These are phyloP conservation scores for Python bivittatus DNA, from an alignment of 2,113 vertebrate genomes.

Conservation along the genomic window DNA sequence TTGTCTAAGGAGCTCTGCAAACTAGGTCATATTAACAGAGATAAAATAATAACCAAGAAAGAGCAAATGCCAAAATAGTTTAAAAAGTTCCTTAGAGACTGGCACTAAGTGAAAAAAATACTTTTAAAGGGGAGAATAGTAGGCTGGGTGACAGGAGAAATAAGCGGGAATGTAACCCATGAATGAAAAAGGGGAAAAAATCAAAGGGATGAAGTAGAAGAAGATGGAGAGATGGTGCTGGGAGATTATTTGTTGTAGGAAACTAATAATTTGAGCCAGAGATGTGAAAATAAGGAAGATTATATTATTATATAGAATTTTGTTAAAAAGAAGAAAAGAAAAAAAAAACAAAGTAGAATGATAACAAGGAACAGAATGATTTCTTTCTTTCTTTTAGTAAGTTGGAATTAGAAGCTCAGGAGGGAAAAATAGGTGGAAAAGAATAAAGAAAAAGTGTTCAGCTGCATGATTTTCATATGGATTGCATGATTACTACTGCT, in stretches of 20 bases:
- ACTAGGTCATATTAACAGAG: neutral
- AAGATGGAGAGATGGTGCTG: neutral
- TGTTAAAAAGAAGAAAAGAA: neutral
- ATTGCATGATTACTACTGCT: constrained; percentile 60
- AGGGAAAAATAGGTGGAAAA: neutral
- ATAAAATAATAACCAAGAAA: constrained; percentile 29
- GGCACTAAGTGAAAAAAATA: neutral
- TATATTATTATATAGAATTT: constrained; percentile 17
- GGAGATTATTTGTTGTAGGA: constrained; percentile 5
- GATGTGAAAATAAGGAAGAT: constrained; percentile 10
- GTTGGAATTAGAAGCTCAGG: neutral
- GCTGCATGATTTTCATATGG: constrained; percentile 65
- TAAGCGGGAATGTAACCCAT: constrained; percentile 1
- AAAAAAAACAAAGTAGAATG: neutral
- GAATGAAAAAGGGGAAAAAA: constrained; percentile 13
- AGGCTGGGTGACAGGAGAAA: constrained; percentile 31
- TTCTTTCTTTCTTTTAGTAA: neutral
- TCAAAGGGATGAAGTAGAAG: constrained; percentile 11
- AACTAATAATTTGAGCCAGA: constrained; percentile 4
- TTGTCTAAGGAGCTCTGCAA: constrained; percentile 16
- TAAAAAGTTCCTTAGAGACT: constrained; percentile 31
- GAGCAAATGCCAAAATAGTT: constrained; percentile 34
- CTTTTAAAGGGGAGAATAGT: constrained; percentile 33
- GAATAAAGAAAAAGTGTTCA: constrained; percentile 28
- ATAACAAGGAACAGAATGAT: neutral